Evolutionary conservation across 1,140 invertebrate species (phyloP).

Genomic region (Danaus melanippus): DNA sequence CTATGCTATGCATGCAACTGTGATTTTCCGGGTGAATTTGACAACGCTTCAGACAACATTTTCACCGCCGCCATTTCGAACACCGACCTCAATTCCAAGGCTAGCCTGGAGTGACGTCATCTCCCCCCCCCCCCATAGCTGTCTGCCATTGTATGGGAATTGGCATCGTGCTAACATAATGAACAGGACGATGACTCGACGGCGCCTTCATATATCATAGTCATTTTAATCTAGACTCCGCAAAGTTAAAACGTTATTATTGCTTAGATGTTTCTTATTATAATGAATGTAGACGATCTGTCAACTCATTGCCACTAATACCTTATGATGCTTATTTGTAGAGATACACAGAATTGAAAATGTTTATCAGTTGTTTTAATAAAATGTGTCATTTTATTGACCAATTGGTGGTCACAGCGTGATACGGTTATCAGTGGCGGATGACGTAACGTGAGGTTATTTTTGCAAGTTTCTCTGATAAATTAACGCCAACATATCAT

Average conservation of each 20-base stretch:
- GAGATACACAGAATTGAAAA: too few species aligned
- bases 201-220: constrained; percentile 28
- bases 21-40: constrained; percentile 31
- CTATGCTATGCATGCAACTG: constrained; percentile 9
- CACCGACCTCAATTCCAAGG: constrained; percentile 63
- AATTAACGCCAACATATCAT: too few species aligned
- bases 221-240: constrained; percentile 18
- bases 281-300: too few species aligned
- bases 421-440: too few species aligned
- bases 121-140: constrained; percentile 36
- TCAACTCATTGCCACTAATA: too few species aligned
- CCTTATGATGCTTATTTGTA: too few species aligned
- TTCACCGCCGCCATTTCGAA: constrained; percentile 52
- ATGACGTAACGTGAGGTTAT: too few species aligned
- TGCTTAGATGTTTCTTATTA: too few species aligned
- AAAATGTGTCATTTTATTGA: too few species aligned
- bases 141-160: constrained; percentile 57
- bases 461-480: too few species aligned
- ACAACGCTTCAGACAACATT: constrained; percentile 44
- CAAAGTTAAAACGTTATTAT: constrained; percentile 3
- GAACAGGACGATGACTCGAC: constrained; percentile 52
- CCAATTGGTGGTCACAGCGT: too few species aligned
- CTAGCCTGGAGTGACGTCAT: constrained; percentile 61
- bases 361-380: too few species aligned
- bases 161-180: constrained; percentile 54